Base-by-base conservation (phyloP, 2,113 vertebrate species). In the Neotoma lepida region DNA sequence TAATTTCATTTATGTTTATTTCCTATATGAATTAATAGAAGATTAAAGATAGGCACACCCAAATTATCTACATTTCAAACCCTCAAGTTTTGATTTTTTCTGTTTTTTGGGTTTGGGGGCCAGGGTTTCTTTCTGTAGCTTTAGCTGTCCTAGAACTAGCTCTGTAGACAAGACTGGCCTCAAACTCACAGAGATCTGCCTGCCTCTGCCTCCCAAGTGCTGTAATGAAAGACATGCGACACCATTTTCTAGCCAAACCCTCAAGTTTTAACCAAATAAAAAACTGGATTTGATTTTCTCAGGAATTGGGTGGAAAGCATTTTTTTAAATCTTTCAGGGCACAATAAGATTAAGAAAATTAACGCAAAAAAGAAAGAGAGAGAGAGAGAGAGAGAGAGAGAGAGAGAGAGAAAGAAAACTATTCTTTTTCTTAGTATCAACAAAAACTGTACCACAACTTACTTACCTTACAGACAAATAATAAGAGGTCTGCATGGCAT, bases 401-500 rank as follows among this genome's bases (percentile, higher is more conserved):
- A 17, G 18, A 58, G 20, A 5, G 15, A 18, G 20, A 20, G 5
- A 28, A 20, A n/a, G 70, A 35, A 58, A 4, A 89, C 3, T 10
- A 51, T 15, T 30, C 68, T 24, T 74, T 94, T 35, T 91, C 28
- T 86, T 88, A 80, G 81, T 89, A 88, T 58, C 61, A 88, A 58
- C 41, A 17, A 51, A 92, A 90, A 90, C 51, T 30, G 15, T 7
- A 13, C 28, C 58, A 30, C 44, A 80, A 9, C 61, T 80, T 64
- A 44, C 95, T 97, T 98, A 99, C 99, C 99, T 99, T 99, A 98
- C 99, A 99, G 96, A 99, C 99, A 95, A 99, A 99, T 3, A 99
- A 98, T 95, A 99, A 98, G 84, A 99, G 98, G 98, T 99, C 99
- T 24, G 99, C 99, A 78, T 99, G 99, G 96, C 99, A 99, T 93